These are phyloP conservation scores for Uria lomvia DNA, from an alignment of 2,113 vertebrate species.

Conservation along the genomic window DNA sequence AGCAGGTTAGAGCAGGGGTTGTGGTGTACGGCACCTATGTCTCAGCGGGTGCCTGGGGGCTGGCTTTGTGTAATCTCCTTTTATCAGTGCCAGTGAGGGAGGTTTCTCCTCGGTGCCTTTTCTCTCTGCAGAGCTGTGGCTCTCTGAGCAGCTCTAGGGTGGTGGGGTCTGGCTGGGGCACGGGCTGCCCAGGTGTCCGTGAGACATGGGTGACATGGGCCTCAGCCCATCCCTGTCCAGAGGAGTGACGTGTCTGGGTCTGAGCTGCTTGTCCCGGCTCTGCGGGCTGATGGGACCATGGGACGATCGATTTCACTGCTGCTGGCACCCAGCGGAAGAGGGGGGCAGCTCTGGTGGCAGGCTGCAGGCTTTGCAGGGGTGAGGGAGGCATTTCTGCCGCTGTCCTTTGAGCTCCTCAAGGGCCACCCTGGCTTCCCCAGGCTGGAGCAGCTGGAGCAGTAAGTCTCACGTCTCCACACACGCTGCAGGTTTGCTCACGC, in stretches of 20 bases:
- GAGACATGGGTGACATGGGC: not conserved
- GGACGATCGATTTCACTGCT: not conserved
- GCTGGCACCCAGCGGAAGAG: not conserved
- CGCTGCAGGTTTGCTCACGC: not conserved
- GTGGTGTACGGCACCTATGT: not conserved
- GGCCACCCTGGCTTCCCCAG: not conserved
- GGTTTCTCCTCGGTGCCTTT: not conserved
- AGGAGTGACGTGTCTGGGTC: not conserved
- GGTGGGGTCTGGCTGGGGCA: accelerated
- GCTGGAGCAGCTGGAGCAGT: not conserved
- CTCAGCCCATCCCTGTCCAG: not conserved
- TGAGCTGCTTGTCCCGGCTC: not conserved
- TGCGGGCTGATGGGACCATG: accelerated
- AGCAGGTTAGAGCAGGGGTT: not conserved
- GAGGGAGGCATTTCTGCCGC: not conserved
- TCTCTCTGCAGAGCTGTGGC: not conserved
- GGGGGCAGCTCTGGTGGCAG: not conserved
- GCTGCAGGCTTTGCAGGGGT: not conserved
- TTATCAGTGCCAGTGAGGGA: not conserved
- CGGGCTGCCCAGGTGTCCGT: not conserved
- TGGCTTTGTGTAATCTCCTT: not conserved
- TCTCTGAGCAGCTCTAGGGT: not conserved
- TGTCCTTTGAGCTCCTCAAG: not conserved
- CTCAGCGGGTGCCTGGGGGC: not conserved
- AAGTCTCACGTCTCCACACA: not conserved